These are phyloP conservation scores for Drosophila gunungcola DNA, from an alignment of 1,140 invertebrate species.

Conservation along the genomic window DNA sequence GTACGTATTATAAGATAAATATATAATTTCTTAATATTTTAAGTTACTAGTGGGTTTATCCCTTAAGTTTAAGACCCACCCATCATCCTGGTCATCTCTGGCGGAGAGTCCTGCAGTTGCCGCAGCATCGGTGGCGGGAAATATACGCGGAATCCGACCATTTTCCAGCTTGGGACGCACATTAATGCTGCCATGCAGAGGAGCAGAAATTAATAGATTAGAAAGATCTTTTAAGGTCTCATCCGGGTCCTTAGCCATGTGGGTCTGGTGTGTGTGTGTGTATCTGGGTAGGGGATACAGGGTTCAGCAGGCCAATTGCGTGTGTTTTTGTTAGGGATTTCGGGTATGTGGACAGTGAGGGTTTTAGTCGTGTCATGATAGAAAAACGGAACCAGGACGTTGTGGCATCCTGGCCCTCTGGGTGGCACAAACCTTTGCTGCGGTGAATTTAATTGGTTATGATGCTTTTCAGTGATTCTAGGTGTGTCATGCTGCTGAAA, in stretches of 20 bases:
- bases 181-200: constrained; percentile 52
- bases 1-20: too few relatives aligned
- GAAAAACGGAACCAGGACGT: constrained; percentile 35
- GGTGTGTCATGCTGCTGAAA: constrained; percentile 84
- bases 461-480: constrained; percentile 84
- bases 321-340: constrained; percentile 28
- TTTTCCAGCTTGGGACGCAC: constrained; percentile 89
- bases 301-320: constrained; percentile 37
- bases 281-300: constrained; percentile 22
- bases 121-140: constrained; percentile 52
- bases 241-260: constrained; percentile 18
- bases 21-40: too few relatives aligned
- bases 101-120: constrained; percentile 49
- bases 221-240: neutral
- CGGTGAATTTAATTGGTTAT: constrained; percentile 80
- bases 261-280: constrained; percentile 29
- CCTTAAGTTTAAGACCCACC: constrained; percentile 84
- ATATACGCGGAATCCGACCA: constrained; percentile 86
- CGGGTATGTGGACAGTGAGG: constrained; percentile 6
- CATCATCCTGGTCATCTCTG: constrained; percentile 88
- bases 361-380: constrained; percentile 34
- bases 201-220: neutral
- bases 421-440: constrained; percentile 83
- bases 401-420: constrained; percentile 6
- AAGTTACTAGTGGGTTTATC: too few relatives aligned